Conservation (phyloP, 1,140 invertebrate genomes). For the Drosophila neocordata region DNA sequence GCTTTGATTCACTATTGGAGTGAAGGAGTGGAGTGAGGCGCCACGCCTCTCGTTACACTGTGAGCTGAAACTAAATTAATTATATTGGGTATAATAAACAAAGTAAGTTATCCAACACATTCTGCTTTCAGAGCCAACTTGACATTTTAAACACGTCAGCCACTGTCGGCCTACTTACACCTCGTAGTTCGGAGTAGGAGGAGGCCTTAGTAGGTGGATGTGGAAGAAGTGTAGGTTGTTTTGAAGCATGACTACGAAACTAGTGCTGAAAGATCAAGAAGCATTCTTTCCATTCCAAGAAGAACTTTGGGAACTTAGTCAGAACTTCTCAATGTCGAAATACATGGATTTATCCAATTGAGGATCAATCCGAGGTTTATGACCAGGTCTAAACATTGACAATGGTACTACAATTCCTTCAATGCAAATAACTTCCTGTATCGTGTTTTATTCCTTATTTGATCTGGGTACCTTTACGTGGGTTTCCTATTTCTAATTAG, state of each 20-base stretch:
- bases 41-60: slow-evolving; percentile 47
- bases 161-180: slow-evolving; percentile 51
- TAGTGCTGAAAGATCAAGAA: not conserved
- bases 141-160: slow-evolving; percentile 74
- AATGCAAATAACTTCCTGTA: slow-evolving; percentile 21
- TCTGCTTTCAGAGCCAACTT: slow-evolving; percentile 39
- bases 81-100: slow-evolving; percentile 71
- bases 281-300: not conserved
- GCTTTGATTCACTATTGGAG: slow-evolving; percentile 57
- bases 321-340: not conserved
- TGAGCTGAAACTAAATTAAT: slow-evolving; percentile 68
- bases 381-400: slow-evolving; percentile 9
- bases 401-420: slow-evolving; percentile 11
- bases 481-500: slow-evolving; percentile 39
- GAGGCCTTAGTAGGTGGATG: not conserved
- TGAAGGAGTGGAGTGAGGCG: slow-evolving; percentile 40
- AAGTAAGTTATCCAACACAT: slow-evolving; percentile 58
- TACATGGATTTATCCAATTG: not conserved
- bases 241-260: slow-evolving; percentile 29
- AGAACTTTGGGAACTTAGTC: not conserved
- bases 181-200: slow-evolving; percentile 30
- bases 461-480: slow-evolving; percentile 47
- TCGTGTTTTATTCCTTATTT: slow-evolving; percentile 44
- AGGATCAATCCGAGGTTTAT: not conserved
- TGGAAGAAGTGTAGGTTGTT: not conserved